Conservation (phyloP, 2,113 vertebrate species). For the Aspiorhynchus laticeps region DNA sequence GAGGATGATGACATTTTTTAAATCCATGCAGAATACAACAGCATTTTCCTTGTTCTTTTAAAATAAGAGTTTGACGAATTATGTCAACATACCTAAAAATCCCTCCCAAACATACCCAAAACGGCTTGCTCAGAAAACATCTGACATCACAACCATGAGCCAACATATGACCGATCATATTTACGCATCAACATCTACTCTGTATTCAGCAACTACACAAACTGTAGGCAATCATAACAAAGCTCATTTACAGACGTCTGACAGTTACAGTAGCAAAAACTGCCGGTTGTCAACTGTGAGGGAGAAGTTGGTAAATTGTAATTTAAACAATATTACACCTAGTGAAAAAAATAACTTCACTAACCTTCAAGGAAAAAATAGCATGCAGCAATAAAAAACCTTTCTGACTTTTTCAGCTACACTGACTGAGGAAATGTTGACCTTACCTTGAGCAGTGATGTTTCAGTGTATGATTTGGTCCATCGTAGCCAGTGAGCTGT, state of each 20-base stretch:
- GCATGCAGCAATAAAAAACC: not conserved
- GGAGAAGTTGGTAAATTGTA: not conserved
- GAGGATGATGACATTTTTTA: no score
- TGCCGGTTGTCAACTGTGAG: not conserved
- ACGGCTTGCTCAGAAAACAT: not conserved
- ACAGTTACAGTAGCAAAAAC: not conserved
- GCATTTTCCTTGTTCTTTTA: not conserved
- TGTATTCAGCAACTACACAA: not conserved
- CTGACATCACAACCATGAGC: not conserved
- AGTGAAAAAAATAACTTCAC: not conserved
- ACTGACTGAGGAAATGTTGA: not conserved
- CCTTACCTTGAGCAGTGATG: conserved; percentile 66
- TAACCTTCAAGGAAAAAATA: not conserved
- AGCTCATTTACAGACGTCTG: not conserved
- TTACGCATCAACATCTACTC: not conserved
- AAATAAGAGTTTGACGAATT: not conserved
- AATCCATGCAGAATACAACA: not conserved
- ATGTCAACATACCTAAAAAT: not conserved
- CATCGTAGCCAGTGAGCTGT: conserved; percentile 67
- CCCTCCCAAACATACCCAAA: not conserved
- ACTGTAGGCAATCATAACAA: not conserved
- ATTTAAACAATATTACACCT: not conserved
- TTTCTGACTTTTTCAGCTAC: not conserved
- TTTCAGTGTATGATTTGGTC: conserved; percentile 70
- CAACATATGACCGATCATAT: not conserved